Evolutionary conservation across 2,888 invertebrate genomes (phyloP).

Genomic region (Himalopsyche kuldschensis): DNA sequence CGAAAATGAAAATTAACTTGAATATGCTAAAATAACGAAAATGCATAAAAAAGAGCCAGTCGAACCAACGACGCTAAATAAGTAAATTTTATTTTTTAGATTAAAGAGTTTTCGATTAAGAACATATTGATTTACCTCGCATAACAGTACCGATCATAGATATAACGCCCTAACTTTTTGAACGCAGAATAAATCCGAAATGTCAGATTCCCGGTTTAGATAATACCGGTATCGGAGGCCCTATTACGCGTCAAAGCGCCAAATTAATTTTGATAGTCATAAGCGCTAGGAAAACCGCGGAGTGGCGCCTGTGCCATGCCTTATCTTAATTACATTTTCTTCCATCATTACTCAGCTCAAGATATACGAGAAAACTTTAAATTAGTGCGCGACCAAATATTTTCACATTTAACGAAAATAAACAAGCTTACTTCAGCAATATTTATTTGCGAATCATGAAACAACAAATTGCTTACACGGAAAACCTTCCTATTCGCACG

Average conservation of each 20-base stretch:
- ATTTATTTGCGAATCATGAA: neutral
- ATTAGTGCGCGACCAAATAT: neutral
- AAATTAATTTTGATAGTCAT: neutral
- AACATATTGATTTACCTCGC: too few species aligned
- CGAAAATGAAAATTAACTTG: too few species aligned
- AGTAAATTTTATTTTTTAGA: too few species aligned
- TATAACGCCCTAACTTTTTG: too few species aligned
- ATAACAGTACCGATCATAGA: too few species aligned
- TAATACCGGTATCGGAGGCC: too few species aligned
- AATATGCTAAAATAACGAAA: too few species aligned
- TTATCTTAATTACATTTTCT: neutral
- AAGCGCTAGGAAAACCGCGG: neutral
- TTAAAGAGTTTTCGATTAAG: too few species aligned
- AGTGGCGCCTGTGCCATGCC: neutral
- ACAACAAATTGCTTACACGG: neutral
- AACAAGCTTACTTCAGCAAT: neutral
- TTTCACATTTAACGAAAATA: neutral
- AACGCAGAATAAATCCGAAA: too few species aligned
- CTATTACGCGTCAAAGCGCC: neutral
- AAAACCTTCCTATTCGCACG: neutral
- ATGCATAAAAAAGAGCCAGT: too few species aligned
- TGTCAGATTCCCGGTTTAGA: too few species aligned
- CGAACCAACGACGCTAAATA: too few species aligned
- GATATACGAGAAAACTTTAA: neutral
- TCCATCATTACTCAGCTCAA: neutral